These are phyloP conservation scores for Odontomyia ornata DNA, from an alignment of 2,888 invertebrate species.

Conservation along the genomic window DNA sequence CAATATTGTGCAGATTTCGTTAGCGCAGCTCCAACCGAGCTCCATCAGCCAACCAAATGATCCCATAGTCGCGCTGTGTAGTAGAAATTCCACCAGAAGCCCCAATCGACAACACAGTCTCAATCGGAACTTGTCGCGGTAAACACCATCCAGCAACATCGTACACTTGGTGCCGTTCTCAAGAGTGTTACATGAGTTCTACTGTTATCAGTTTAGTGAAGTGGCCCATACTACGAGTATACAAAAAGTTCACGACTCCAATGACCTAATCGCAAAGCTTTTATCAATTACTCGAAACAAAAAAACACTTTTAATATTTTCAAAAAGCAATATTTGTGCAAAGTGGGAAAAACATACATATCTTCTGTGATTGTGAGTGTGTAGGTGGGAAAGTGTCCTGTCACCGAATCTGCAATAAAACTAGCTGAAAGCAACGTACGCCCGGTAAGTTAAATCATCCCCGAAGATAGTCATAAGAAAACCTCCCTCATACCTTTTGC, in stretches of 20 bases:
- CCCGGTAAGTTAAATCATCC: too few species aligned
- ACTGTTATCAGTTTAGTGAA: not conserved
- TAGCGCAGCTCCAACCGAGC: constrained; percentile 34
- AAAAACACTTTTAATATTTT: too few species aligned
- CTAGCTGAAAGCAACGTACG: too few species aligned
- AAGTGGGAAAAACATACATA: too few species aligned
- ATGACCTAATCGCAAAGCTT: not conserved
- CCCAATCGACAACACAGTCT: constrained; percentile 25
- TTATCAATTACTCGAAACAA: not conserved
- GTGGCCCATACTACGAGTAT: constrained; percentile 17
- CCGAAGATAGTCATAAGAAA: too few species aligned
- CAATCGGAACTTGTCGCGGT: constrained; percentile 20
- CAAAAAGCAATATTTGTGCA: constrained; percentile 15
- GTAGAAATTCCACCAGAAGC: constrained; percentile 31
- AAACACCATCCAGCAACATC: constrained; percentile 7
- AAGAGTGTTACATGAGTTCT: constrained; percentile 10
- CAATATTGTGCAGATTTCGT: constrained; percentile 34
- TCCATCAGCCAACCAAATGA: not conserved
- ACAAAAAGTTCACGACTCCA: not conserved
- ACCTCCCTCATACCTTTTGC: too few species aligned
- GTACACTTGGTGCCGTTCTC: not conserved
- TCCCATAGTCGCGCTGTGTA: not conserved
- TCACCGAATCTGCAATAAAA: too few species aligned
- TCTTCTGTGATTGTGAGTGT: too few species aligned
- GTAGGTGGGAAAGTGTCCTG: too few species aligned